Conservation (phyloP, 2,888 invertebrate genomes). For the Andrena flavipes region DNA sequence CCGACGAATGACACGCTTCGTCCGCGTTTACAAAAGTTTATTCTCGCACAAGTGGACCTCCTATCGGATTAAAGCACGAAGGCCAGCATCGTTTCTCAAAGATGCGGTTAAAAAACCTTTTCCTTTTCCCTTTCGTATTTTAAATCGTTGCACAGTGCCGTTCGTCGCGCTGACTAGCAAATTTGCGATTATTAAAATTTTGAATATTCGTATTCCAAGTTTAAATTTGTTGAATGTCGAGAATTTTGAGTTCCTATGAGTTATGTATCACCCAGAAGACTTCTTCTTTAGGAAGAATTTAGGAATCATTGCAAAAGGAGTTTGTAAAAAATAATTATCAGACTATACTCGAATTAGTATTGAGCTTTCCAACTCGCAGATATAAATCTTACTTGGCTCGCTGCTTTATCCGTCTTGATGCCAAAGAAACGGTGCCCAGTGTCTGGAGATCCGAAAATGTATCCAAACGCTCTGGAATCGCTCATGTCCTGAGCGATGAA, state of each 20-base stretch:
- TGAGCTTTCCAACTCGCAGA: background rate
- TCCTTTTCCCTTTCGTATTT: too few species aligned
- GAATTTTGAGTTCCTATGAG: too few species aligned
- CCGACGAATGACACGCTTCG: constrained; percentile 64
- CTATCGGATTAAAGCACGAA: constrained; percentile 37
- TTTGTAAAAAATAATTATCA: too few species aligned
- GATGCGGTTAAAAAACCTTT: background rate
- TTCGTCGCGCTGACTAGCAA: too few species aligned
- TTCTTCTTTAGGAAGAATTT: too few species aligned
- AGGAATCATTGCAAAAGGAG: too few species aligned
- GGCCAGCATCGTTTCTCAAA: constrained; percentile 24
- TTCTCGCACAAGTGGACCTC: constrained; percentile 29
- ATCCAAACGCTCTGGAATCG: constrained; percentile 98
- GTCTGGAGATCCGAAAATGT: constrained; percentile 98
- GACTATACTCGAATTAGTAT: background rate
- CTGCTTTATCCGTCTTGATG: constrained; percentile 99
- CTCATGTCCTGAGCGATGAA: constrained; percentile 99
- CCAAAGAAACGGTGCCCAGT: constrained; percentile 99
- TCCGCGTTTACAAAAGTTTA: constrained; percentile 54
- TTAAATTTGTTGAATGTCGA: too few species aligned
- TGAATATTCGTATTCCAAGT: too few species aligned
- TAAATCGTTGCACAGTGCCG: too few species aligned
- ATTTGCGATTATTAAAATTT: too few species aligned
- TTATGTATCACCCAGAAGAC: too few species aligned
- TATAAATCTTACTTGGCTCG: constrained; percentile 91